Evolutionary conservation across 2,113 vertebrate species (phyloP).

Genomic region (Puma concolor): DNA sequence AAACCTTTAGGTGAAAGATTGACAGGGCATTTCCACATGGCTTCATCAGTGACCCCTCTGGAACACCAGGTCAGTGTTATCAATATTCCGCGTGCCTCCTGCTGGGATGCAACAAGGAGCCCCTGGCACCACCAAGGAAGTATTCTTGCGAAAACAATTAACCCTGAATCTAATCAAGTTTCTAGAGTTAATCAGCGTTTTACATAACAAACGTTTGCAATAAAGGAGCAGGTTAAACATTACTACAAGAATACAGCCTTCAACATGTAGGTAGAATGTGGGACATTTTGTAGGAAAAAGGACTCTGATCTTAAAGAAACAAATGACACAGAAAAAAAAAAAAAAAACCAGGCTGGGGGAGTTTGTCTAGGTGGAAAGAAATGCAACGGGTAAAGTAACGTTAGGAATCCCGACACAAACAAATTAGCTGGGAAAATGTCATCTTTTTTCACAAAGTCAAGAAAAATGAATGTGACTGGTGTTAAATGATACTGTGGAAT

Average conservation of each 20-base stretch:
- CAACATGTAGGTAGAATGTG: not conserved
- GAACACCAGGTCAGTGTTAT: not conserved
- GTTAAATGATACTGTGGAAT: too few relatives aligned
- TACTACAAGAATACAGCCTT: not conserved
- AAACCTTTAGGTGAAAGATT: not conserved
- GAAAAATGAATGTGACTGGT: not conserved
- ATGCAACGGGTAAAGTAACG: not conserved
- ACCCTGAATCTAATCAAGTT: not conserved
- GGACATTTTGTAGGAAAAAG: not conserved
- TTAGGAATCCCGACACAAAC: not conserved
- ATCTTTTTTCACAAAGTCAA: not conserved
- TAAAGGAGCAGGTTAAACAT: not conserved
- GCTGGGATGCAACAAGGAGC: not conserved
- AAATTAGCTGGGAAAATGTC: not conserved
- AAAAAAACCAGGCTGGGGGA: too few relatives aligned
- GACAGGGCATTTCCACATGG: accelerated
- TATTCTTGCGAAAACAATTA: not conserved
- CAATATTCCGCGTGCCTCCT: accelerated
- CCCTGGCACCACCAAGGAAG: not conserved
- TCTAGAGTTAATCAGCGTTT: not conserved
- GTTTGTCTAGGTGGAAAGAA: not conserved
- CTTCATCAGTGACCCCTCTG: too few relatives aligned
- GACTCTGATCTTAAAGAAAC: not conserved
- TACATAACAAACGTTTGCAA: not conserved
- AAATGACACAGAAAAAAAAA: not conserved